Conservation (phyloP, 2,113 vertebrate species). For the Protobothrops mucrosquamatus region DNA sequence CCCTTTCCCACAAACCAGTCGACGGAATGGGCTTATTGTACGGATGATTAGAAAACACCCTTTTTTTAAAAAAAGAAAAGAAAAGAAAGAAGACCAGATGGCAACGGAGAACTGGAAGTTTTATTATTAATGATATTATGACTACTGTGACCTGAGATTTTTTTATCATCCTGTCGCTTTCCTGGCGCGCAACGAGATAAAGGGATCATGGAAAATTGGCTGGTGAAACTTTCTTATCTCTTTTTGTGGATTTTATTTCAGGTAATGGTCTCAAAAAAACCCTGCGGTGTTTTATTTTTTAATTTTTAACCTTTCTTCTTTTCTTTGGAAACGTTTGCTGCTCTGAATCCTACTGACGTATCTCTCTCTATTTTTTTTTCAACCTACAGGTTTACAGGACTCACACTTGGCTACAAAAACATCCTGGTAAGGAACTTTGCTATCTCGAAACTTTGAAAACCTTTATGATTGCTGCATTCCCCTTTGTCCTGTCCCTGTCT, state of each 20-base stretch:
- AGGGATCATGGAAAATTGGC: slow-evolving; percentile 58
- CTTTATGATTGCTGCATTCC: neutral
- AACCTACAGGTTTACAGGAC: slow-evolving; percentile 76
- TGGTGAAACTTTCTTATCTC: slow-evolving; percentile 33
- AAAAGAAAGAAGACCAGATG: neutral
- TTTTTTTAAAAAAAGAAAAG: neutral
- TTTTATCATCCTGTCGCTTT: neutral
- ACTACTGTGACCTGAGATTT: neutral
- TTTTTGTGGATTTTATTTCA: slow-evolving; percentile 74
- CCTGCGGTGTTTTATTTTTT: rapidly evolving
- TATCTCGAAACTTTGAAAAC: neutral
- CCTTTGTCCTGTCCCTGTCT: neutral
- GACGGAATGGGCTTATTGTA: neutral
- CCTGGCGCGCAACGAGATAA: neutral
- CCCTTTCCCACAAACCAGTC: neutral
- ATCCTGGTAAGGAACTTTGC: slow-evolving; percentile 81
- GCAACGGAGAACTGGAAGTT: neutral
- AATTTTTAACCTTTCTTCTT: rapidly evolving
- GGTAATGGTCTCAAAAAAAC: slow-evolving; percentile 68
- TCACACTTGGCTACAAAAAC: slow-evolving; percentile 64
- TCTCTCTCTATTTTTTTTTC: slow-evolving; percentile 7
- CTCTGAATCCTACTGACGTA: neutral
- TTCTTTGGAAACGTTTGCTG: slow-evolving; percentile 9
- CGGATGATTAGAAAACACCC: slow-evolving; percentile 32
- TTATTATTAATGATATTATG: neutral